phyloP scores from a whole-genome alignment of 2,888 invertebrate genomes.

The Eupithecia exiguata region DNA sequence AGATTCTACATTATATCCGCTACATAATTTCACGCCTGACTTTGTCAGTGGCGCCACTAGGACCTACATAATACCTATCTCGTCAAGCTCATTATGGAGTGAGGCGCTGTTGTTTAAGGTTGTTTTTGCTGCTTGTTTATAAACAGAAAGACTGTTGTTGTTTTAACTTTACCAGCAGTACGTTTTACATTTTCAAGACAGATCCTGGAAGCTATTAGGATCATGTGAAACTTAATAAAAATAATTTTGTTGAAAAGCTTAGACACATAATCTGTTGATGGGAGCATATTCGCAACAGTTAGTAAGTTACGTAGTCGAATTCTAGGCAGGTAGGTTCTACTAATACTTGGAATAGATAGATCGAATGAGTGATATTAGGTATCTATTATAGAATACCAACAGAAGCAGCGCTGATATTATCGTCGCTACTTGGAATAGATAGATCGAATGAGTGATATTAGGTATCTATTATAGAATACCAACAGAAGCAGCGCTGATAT shows the following conservation, averaged over 20 bases:
- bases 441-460: neutral
- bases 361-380: neutral
- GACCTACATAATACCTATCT: neutral
- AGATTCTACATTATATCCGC: slow-evolving; percentile 59
- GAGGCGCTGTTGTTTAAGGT: neutral
- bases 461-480: neutral
- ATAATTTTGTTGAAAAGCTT: neutral
- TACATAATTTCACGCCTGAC: slow-evolving; percentile 56
- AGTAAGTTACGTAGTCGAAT: neutral
- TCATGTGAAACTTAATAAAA: neutral
- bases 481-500: neutral
- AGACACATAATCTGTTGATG: too few species aligned
- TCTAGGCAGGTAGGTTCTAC: neutral
- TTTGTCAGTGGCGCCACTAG: slow-evolving; percentile 52
- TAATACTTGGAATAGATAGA: neutral
- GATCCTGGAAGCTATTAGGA: neutral
- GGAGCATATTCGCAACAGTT: too few species aligned
- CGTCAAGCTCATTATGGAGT: neutral
- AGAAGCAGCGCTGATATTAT: neutral
- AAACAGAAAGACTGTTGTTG: neutral
- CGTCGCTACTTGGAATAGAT: too few species aligned
- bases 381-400: neutral
- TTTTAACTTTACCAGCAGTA: neutral
- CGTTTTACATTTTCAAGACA: neutral
- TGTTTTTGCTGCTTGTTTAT: neutral